Evolutionary conservation across 2,888 invertebrate genomes (phyloP), one percentile per base, ranked within the genome.

Genomic region (Parthenolecanium corni): DNA sequence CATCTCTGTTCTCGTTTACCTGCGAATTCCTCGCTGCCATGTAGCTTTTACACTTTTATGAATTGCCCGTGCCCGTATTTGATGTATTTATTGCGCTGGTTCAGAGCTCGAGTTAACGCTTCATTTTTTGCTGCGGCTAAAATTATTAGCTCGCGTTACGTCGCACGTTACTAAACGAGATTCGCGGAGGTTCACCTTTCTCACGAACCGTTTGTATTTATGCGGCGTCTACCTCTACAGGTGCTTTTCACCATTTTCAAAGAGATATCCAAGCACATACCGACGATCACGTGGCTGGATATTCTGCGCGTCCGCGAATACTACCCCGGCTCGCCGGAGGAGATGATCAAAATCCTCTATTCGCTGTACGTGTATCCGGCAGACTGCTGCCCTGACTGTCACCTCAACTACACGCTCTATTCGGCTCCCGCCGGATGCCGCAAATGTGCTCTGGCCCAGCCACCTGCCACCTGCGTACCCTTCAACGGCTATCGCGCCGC

Each of bases 161-260:
- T n/a, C n/a, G n/a, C n/a, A n/a, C n/a, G n/a, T n/a, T n/a, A n/a
- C n/a, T n/a, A n/a, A n/a, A n/a, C n/a, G 18, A 44, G 16, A 18
- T 6, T 44, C 46, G n/a, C 9, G 46, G 3, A 18, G 46, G 9
- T n/a, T n/a, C 20, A 42, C 14, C 14, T 42, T 42, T 9, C 44
- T 42, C 6, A 42, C 5, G 14, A 9, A 16, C 44, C 4, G n/a
- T 14, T 5, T 42, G 44, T 18, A 14, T 5, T 42, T 14, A 42
- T 42, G 18, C 14, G 4, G 6, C 18, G 31, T 31, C 5, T 42
- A 5, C 14, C 64, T 66, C 71, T 72, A 2, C 70, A 86, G 85
- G 85, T 89, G 70, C 79, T 89, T 76, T 83, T 83, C 65, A 79
- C 82, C 65, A 83, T 89, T 68, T 84, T 85, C 80, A 86, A 87